phyloP scores from a whole-genome alignment of 2,113 vertebrate genomes.

The Plestiodon gilberti region DNA sequence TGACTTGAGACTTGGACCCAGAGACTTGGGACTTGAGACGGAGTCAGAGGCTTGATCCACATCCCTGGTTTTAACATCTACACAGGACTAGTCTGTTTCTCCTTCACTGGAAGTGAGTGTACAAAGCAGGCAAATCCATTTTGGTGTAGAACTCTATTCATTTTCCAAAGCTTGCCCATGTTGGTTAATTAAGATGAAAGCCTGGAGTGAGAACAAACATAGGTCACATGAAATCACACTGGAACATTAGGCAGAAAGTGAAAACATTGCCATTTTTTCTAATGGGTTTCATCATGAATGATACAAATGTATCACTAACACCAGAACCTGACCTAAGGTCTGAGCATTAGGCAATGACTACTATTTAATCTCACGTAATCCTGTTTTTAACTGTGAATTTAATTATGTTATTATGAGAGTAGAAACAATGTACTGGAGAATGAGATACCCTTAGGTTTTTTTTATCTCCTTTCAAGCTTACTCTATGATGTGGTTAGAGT shows the following conservation, averaged over 20 bases:
- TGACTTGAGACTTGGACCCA: too few relatives aligned
- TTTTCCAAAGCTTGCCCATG: neutral
- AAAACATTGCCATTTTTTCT: neutral
- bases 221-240: neutral
- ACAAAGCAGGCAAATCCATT: neutral
- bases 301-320: neutral
- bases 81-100: neutral
- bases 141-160: neutral
- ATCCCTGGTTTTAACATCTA: too few relatives aligned
- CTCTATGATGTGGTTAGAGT: neutral
- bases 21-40: too few relatives aligned
- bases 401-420: neutral
- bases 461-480: slow-evolving; percentile 9
- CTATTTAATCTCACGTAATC: neutral
- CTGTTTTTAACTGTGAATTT: neutral
- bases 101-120: neutral
- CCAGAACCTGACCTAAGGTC: neutral
- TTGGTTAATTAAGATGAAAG: neutral
- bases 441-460: neutral
- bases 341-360: neutral
- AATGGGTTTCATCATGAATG: neutral
- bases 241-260: neutral
- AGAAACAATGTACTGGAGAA: neutral
- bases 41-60: too few relatives aligned
- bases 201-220: neutral